phyloP scores from a whole-genome alignment of 2,113 vertebrate species.

The Xenotilapia flavipinnis region DNA sequence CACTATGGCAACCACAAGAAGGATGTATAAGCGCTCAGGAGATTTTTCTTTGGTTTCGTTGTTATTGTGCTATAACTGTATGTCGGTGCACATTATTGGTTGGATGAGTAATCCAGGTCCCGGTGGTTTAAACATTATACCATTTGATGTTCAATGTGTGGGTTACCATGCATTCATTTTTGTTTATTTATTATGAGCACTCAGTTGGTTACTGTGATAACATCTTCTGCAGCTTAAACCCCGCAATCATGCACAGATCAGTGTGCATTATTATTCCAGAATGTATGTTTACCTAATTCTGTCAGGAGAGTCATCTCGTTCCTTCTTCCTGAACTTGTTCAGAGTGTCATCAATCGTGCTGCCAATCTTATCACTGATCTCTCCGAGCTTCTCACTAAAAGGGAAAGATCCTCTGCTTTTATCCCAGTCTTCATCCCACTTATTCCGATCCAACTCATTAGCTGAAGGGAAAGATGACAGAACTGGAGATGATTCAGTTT shows the following conservation, averaged over 20 bases:
- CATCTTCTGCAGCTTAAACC: neutral
- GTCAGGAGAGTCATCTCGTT: slow-evolving; percentile 90
- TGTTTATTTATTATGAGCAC: neutral
- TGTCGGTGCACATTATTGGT: neutral
- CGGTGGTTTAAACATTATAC: neutral
- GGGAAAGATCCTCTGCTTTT: slow-evolving; percentile 87
- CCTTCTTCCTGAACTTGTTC: slow-evolving; percentile 96
- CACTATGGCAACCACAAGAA: slow-evolving; percentile 69
- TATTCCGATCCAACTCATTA: slow-evolving; percentile 79
- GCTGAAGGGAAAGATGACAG: slow-evolving; percentile 9
- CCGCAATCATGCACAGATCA: neutral
- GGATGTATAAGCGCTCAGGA: neutral
- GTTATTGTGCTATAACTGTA: neutral
- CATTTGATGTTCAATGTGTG: neutral
- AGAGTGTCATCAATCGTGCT: slow-evolving; percentile 96
- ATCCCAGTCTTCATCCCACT: slow-evolving; percentile 98
- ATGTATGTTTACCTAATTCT: slow-evolving; percentile 78
- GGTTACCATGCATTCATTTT: neutral
- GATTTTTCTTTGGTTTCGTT: neutral
- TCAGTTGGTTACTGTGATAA: neutral
- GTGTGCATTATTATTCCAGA: neutral
- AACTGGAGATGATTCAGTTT: neutral
- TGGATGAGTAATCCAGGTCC: neutral
- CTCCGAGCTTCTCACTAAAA: slow-evolving; percentile 94
- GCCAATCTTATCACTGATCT: slow-evolving; percentile 95